Percentiles rank a stretch among this genome's conserved stretches.
Conservation (phyloP, 1,140 invertebrate genomes). For the Philopotamus ludificatus region DNA sequence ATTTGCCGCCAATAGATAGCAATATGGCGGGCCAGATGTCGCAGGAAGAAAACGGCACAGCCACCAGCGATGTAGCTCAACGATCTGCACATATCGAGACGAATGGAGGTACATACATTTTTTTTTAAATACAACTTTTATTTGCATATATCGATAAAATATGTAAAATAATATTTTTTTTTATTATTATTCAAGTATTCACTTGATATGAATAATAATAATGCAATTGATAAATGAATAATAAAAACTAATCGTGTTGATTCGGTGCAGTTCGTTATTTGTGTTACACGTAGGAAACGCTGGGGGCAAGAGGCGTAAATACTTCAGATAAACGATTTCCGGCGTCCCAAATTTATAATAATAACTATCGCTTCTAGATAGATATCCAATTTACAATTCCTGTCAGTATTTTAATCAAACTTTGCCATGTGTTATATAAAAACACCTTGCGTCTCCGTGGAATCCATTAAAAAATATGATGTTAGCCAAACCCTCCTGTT, state of each 20-base stretch:
- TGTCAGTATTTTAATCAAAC: conserved; percentile 2
- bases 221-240: too few relatives aligned
- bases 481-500: too few relatives aligned
- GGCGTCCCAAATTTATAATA: conserved; percentile 4
- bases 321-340: conserved; percentile 28
- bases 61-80: conserved; percentile 29
- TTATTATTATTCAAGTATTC: too few relatives aligned
- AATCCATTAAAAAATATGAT: too few relatives aligned
- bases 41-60: conserved; percentile 30
- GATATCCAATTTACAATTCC: conserved; percentile 19
- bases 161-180: too few relatives aligned
- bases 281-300: too few relatives aligned
- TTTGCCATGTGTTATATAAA: conserved; percentile 16
- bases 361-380: conserved; percentile 6
- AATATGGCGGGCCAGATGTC: conserved; percentile 40
- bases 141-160: too few relatives aligned
- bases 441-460: conserved; percentile 12
- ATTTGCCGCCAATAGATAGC: conserved; percentile 16
- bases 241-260: too few relatives aligned
- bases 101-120: conserved; percentile 36
- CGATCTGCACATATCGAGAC: conserved; percentile 30
- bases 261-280: too few relatives aligned
- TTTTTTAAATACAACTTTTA: too few relatives aligned
- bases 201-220: too few relatives aligned
- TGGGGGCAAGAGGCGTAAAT: too few relatives aligned